Evolutionary conservation across 2,888 invertebrate species (phyloP).

Genomic region (Cantharis nigra): DNA sequence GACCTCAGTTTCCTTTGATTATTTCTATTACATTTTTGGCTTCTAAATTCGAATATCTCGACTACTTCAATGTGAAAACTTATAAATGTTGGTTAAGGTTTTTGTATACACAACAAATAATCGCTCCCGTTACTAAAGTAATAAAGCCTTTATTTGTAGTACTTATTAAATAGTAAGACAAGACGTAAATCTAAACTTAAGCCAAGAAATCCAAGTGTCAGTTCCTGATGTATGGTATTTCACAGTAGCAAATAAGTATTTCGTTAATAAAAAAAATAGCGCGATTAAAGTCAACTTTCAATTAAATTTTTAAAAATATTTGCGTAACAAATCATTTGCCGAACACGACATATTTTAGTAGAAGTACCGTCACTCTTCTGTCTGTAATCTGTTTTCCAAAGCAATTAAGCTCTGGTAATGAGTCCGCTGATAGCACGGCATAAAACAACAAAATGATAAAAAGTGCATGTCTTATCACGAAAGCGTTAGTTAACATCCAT

Average conservation of each 20-base stretch:
- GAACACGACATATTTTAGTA: constrained; percentile 18
- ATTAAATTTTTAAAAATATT: background rate
- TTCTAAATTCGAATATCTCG: too few relatives aligned
- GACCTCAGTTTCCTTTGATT: too few relatives aligned
- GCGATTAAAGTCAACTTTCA: background rate
- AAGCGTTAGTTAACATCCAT: constrained; percentile 25
- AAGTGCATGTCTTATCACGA: constrained; percentile 34
- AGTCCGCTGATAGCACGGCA: constrained; percentile 27
- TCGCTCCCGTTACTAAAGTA: background rate
- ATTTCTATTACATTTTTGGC: too few relatives aligned
- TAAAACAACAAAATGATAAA: constrained; percentile 33
- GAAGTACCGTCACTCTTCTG: constrained; percentile 25
- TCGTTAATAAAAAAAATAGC: background rate
- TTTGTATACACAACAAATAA: background rate
- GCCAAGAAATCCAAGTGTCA: background rate
- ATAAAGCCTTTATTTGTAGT: background rate
- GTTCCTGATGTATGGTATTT: background rate
- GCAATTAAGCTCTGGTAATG: constrained; percentile 32
- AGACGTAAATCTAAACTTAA: background rate
- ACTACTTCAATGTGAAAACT: too few relatives aligned
- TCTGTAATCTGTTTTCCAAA: constrained; percentile 32
- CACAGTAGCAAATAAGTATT: background rate
- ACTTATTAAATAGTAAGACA: background rate
- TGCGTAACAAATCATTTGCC: constrained; percentile 2
- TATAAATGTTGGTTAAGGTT: background rate